A percentile compares a stretch with the other conserved stretches of the same genome.
Conservation (phyloP, 2,888 invertebrate species). For the Pollenia griseotomentosa region DNA sequence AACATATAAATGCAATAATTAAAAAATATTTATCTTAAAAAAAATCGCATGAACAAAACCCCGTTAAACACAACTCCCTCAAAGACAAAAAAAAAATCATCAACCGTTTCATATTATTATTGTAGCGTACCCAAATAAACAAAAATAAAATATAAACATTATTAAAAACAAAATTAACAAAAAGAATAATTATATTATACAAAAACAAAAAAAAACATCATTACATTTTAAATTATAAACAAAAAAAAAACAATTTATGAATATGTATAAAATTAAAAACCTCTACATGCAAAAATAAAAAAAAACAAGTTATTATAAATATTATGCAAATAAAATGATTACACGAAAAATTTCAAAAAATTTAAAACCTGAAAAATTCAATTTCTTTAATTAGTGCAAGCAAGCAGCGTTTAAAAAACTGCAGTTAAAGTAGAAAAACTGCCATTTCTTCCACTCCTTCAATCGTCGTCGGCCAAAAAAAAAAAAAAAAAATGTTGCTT, state of each 20-base stretch:
- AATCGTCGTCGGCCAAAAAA: no score
- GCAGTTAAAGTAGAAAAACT: no score
- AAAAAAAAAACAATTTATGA: slow-evolving; percentile 57
- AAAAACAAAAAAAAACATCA: slow-evolving; percentile 49
- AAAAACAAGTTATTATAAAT: slow-evolving; percentile 68
- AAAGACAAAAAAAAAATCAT: slow-evolving; percentile 44
- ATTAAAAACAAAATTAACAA: slow-evolving; percentile 50
- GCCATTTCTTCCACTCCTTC: no score
- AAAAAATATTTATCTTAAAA: slow-evolving; percentile 47
- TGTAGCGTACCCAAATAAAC: slow-evolving; percentile 50
- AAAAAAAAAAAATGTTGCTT: no score
- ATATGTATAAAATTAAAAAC: slow-evolving; percentile 62
- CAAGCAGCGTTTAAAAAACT: no score
- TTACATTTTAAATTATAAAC: slow-evolving; percentile 68
- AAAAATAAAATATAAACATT: slow-evolving; percentile 44
- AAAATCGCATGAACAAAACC: slow-evolving; percentile 48
- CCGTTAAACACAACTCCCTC: slow-evolving; percentile 43
- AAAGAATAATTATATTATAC: slow-evolving; percentile 37
- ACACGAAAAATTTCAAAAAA: slow-evolving; percentile 68
- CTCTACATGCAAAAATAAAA: slow-evolving; percentile 60
- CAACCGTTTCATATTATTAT: slow-evolving; percentile 70
- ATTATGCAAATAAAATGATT: slow-evolving; percentile 73
- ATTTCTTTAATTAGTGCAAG: slow-evolving; percentile 11
- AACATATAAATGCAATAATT: slow-evolving; percentile 43
- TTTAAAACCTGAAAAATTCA: neutral